These are phyloP conservation scores for Pedetes capensis DNA, from an alignment of 2,113 vertebrate genomes.

Conservation along the genomic window DNA sequence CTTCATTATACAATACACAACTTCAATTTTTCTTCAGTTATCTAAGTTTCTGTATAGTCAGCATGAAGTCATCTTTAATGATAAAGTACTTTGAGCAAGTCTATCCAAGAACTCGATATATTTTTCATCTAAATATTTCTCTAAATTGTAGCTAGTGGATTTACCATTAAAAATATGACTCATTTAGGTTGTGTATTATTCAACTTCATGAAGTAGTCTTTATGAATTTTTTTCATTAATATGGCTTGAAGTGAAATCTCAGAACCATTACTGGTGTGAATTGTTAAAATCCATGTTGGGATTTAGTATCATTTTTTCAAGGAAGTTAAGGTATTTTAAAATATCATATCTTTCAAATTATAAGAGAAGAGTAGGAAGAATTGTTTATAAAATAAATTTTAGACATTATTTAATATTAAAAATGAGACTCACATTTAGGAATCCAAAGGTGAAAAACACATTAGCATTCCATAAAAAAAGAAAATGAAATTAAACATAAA, in stretches of 20 bases:
- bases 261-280: not conserved
- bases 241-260: not conserved
- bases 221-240: not conserved
- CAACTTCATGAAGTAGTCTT: not conserved
- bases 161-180: not conserved
- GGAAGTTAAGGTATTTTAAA: not conserved
- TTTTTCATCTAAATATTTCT: not conserved
- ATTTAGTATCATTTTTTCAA: not conserved
- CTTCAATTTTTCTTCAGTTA: not conserved
- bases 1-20: not conserved
- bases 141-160: not conserved
- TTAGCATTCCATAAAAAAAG: not conserved
- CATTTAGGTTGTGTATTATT: not conserved
- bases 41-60: not conserved
- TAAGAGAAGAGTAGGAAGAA: not conserved
- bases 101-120: not conserved
- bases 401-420: not conserved
- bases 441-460: not conserved
- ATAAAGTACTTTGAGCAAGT: not conserved
- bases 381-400: not conserved
- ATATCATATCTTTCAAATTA: not conserved
- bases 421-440: not conserved
- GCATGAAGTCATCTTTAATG: not conserved
- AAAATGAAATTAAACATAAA: not conserved
- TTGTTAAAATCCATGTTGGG: not conserved